Percentiles rank a stretch among this genome's conserved stretches.
Evolutionary conservation across 2,888 invertebrate species (phyloP).

Genomic region (Timema cristinae): DNA sequence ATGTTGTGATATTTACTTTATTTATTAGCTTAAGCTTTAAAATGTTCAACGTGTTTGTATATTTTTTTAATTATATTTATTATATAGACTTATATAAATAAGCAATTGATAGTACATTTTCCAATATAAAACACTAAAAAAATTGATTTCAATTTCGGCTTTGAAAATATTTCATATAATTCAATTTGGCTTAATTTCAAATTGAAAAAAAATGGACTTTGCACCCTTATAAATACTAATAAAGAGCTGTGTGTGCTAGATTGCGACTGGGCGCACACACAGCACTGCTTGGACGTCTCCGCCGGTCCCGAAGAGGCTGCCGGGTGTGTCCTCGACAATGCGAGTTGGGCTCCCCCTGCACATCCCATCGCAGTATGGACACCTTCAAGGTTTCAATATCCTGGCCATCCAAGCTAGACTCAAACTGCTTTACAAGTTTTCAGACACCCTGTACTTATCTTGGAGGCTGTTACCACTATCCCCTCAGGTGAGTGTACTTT

Average conservation of each 20-base stretch:
- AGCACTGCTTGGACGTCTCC: constrained; percentile 60
- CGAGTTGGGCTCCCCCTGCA: constrained; percentile 52
- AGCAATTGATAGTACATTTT: too few species aligned
- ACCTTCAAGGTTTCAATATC: constrained; percentile 49
- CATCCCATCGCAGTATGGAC: constrained; percentile 55
- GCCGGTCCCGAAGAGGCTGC: constrained; percentile 48
- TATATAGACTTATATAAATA: too few species aligned
- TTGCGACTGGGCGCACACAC: constrained; percentile 60
- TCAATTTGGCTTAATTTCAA: too few species aligned
- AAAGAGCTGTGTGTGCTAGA: constrained; percentile 41
- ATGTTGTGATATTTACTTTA: too few species aligned
- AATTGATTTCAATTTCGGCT: too few species aligned
- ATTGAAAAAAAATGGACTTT: too few species aligned
- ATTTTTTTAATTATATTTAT: too few species aligned
- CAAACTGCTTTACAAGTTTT: constrained; percentile 56
- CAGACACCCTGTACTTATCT: constrained; percentile 57
- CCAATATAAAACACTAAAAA: too few species aligned
- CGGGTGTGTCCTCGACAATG: constrained; percentile 50
- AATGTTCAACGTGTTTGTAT: too few species aligned
- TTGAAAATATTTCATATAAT: too few species aligned
- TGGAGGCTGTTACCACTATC: constrained; percentile 54
- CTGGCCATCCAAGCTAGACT: constrained; percentile 53
- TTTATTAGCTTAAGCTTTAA: too few species aligned
- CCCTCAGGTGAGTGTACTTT: constrained; percentile 40
- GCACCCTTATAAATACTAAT: too few species aligned